Base-by-base conservation (phyloP, 2,888 invertebrate genomes). In the Conus canariensis region DNA sequence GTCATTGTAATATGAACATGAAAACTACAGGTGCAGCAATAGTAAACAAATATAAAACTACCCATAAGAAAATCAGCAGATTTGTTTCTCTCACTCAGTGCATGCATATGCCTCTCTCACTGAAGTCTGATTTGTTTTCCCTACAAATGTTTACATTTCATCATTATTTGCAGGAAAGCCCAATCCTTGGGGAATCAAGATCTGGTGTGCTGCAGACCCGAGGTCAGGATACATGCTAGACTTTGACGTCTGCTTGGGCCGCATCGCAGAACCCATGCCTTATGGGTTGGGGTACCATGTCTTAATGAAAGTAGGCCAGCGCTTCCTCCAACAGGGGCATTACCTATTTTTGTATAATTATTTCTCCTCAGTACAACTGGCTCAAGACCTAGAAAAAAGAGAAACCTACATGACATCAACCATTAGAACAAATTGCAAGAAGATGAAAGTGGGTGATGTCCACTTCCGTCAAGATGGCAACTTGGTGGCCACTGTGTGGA, bases 281-380 rank as follows among this genome's bases (percentile, higher is more conserved):
- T 10, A 85, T n/a, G 74, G 74, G 59, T 56, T 86, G 85, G 59
- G 64, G 12, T 14, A 85, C 59, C 56, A 77, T 16, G 85, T 85
- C 5, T 16, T 64, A 14, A 85, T 85, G 60, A 30, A 60, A 30
- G 2, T 64, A 25, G 85, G 14, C 4, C 2, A n/a, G n/a, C 25
- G 64, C 10, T 85, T 58, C 67, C 67, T 86, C 25, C 64, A 30
- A 4, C 58, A 9, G 9, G 85, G 85, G 2, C 64, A 30, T 59
- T 30, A 85, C 85, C 4, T 30, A 30, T 30, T 30, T 30, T 30
- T 59, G 25, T 82, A 80, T 64, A 82, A 87, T 25, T 82, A 60
- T n/a, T 90, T 90, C 25, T 90, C 86, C 2, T 90, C 90, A 0
- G 87, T 90, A 16, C 30, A 74, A 25, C 82, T 90, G 12, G 80